These are phyloP conservation scores for Andrena cerasifolii DNA, from an alignment of 1,140 invertebrate genomes.

Conservation along the genomic window DNA sequence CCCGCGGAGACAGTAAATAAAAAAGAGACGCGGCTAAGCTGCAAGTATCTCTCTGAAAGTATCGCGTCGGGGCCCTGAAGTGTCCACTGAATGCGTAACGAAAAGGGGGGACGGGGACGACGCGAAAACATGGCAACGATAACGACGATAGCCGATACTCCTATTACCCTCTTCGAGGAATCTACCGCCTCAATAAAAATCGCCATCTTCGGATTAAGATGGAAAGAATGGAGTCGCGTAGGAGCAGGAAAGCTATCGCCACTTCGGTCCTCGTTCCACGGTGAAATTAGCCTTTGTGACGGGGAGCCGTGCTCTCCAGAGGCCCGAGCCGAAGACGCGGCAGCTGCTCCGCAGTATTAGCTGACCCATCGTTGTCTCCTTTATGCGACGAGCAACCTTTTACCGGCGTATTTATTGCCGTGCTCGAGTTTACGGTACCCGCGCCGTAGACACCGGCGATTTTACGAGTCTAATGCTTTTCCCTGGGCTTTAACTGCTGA, in stretches of 20 bases:
- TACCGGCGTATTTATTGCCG: slow-evolving; percentile 52
- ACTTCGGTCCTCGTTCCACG: slow-evolving; percentile 27
- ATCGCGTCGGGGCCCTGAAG: slow-evolving; percentile 3
- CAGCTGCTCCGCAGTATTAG: slow-evolving; percentile 57
- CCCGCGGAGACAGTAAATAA: no score
- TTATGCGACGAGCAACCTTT: slow-evolving; percentile 54
- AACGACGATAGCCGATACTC: background rate
- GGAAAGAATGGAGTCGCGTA: background rate
- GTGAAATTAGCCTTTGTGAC: slow-evolving; percentile 54
- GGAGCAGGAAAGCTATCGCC: background rate
- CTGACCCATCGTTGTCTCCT: slow-evolving; percentile 42
- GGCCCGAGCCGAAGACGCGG: slow-evolving; percentile 27
- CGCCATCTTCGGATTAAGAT: slow-evolving; percentile 16
- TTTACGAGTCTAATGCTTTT: slow-evolving; percentile 28
- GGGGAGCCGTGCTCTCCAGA: slow-evolving; percentile 29
- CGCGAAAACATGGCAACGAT: background rate
- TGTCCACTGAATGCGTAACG: background rate
- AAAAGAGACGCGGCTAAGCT: slow-evolving; percentile 17
- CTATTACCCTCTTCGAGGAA: background rate
- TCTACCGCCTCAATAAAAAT: slow-evolving; percentile 2
- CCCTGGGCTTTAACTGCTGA: background rate
- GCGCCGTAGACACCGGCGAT: background rate
- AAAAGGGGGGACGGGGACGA: background rate
- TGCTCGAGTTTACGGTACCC: slow-evolving; percentile 46
- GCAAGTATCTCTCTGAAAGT: background rate